Evolutionary conservation across 2,797 vertebrate species (phyloP).

Genomic region (Clamator glandarius): DNA sequence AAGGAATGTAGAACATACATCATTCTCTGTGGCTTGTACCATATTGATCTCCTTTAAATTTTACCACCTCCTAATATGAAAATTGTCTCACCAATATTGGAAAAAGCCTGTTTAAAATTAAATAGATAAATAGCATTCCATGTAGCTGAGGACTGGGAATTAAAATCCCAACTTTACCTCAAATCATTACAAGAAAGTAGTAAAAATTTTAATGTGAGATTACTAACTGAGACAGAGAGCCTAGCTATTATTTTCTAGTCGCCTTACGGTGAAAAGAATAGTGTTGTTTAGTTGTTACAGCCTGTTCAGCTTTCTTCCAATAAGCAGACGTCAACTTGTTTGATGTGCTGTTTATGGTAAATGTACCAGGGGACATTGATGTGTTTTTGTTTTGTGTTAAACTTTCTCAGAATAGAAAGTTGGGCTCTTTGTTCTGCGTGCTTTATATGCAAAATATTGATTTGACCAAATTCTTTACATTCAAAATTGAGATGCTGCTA

Average conservation of each 20-base stretch:
- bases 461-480: constrained; percentile 22
- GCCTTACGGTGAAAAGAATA: background rate
- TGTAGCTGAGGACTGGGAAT: background rate
- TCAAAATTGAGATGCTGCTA: constrained; percentile 14
- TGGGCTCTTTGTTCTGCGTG: background rate
- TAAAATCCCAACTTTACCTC: background rate
- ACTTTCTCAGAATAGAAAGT: constrained; percentile 8
- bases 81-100: background rate
- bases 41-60: background rate
- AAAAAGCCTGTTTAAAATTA: background rate
- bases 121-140: background rate
- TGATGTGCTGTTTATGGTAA: background rate
- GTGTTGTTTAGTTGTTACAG: background rate
- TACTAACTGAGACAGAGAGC: background rate
- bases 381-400: background rate
- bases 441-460: background rate
- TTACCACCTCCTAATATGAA: background rate
- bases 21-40: background rate
- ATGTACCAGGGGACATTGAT: background rate
- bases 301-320: background rate
- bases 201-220: background rate
- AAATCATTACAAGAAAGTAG: background rate
- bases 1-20: background rate
- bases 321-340: background rate
- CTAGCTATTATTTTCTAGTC: background rate